Conservation (phyloP, 2,797 vertebrate species). For the Acrossocheilus wenchowensis region DNA sequence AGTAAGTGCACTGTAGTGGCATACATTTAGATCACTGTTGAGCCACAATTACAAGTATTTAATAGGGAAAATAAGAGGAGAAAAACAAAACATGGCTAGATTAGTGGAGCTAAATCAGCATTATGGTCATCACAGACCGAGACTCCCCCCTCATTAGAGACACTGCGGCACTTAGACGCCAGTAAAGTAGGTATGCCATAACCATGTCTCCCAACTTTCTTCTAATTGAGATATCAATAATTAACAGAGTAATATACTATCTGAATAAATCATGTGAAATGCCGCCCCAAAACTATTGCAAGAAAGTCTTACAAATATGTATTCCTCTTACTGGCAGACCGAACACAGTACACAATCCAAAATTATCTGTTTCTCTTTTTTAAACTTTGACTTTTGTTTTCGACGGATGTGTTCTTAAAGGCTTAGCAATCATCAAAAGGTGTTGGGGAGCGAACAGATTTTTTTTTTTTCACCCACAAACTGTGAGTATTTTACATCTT, state of each 20-base stretch:
- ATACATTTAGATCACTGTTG: not conserved
- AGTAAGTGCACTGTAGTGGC: not conserved
- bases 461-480: slow-evolving; percentile 1
- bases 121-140: slow-evolving; percentile 31
- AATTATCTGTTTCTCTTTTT: slow-evolving; percentile 9
- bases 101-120: slow-evolving; percentile 40
- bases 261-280: slow-evolving; percentile 81
- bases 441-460: not conserved
- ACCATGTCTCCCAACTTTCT: slow-evolving; percentile 75
- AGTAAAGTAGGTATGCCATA: slow-evolving; percentile 62
- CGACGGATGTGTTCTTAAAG: slow-evolving; percentile 21
- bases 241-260: slow-evolving; percentile 83
- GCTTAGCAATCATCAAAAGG: slow-evolving; percentile 25
- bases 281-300: slow-evolving; percentile 44
- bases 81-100: not conserved
- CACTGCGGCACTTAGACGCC: slow-evolving; percentile 59
- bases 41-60: slow-evolving; percentile 8
- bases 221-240: slow-evolving; percentile 86
- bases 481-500: slow-evolving; percentile 51
- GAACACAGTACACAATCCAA: slow-evolving; percentile 16
- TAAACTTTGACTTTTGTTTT: slow-evolving; percentile 22
- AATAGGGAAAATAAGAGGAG: not conserved
- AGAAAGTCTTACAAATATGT: slow-evolving; percentile 73
- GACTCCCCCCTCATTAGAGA: slow-evolving; percentile 30
- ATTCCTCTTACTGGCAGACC: slow-evolving; percentile 44